Percentiles rank a stretch among this genome's conserved stretches.
Evolutionary conservation across 2,113 vertebrate genomes (phyloP).

Genomic region (Rhipidura dahli): DNA sequence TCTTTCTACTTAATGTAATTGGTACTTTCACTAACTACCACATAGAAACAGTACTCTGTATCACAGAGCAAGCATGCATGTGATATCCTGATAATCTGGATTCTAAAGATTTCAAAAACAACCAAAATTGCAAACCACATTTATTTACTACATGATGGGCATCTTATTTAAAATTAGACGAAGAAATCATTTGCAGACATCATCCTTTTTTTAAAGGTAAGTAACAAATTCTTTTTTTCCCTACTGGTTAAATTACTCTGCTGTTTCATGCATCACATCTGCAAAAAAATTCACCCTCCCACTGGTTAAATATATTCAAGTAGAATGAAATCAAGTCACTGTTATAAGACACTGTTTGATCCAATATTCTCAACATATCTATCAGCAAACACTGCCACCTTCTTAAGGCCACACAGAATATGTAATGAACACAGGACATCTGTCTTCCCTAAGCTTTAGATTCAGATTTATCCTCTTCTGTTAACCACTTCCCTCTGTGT

Average conservation of each 20-base stretch:
- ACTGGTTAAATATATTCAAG: not conserved
- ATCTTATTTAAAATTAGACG: not conserved
- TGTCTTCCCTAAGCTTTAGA: not conserved
- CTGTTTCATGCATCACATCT: not conserved
- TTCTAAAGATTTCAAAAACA: not conserved
- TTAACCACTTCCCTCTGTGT: not conserved
- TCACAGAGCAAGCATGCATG: not conserved
- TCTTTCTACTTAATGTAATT: not conserved
- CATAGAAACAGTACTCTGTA: not conserved
- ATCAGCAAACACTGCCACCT: slow-evolving; percentile 21
- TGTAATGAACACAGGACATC: not conserved
- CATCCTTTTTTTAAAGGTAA: not conserved
- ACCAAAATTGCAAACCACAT: not conserved
- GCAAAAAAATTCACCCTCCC: not conserved
- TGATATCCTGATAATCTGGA: not conserved
- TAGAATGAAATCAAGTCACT: not conserved
- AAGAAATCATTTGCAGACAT: not conserved
- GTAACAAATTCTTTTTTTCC: not conserved
- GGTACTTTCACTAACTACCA: not conserved
- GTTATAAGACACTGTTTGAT: slow-evolving; percentile 23
- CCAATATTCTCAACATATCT: slow-evolving; percentile 3
- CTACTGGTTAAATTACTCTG: not conserved
- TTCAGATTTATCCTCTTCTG: not conserved
- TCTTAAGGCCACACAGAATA: slow-evolving; percentile 1
- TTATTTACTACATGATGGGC: not conserved